Evolutionary conservation across 1,140 invertebrate species (phyloP), one percentile per base, ranked within the genome.

Genomic region (Oedothorax gibbosus): DNA sequence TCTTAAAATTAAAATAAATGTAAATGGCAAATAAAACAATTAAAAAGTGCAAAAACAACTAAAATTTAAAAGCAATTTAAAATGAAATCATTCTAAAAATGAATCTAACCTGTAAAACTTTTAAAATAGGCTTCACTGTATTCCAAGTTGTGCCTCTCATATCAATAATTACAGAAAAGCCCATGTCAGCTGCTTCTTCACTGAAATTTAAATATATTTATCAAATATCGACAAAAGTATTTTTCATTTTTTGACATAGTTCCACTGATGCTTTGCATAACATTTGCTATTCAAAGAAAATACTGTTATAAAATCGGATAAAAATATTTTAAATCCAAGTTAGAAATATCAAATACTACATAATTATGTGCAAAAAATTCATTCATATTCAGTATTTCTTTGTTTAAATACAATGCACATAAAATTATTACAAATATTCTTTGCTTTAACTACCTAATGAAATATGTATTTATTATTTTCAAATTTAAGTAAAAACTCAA

Each of bases 141-240:
- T 95, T 95, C 96, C 97, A 99, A 83, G 97, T 98, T 78, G 95
- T 93, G 80, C 95, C 95, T 88, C 97, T 93, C 97, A 99, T 99
- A 91, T 99, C 98, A 88, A 99, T 95, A 84, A 99, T 93, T 66
- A 98, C 95, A 56, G 96, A 97, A 91, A 99, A 98, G 66, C 97
- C 96, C 87, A 95, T 92, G 72, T 96, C 94, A 90, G 95, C 93
- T 15, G 95, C 94, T 89, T 97, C 96, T 89, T 98, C 96, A 91
- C 96, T 97, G 92, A 68, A 86, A 88, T 82, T 21, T 15, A 49
- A 12, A 60, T 60, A 60, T 60, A 60, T 2, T 1, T 6, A 60
- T 60, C 7, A 1, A 35, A 35, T 35, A 35, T 5, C 35, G 5
- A 35, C 35, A 60, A 60, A 60, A 60, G 12, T 60, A 60, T 14